These are phyloP conservation scores for Oopsacas minuta DNA, from an alignment of 37 sponge, comb jelly and placozoan genomes.

Conservation along the genomic window DNA sequence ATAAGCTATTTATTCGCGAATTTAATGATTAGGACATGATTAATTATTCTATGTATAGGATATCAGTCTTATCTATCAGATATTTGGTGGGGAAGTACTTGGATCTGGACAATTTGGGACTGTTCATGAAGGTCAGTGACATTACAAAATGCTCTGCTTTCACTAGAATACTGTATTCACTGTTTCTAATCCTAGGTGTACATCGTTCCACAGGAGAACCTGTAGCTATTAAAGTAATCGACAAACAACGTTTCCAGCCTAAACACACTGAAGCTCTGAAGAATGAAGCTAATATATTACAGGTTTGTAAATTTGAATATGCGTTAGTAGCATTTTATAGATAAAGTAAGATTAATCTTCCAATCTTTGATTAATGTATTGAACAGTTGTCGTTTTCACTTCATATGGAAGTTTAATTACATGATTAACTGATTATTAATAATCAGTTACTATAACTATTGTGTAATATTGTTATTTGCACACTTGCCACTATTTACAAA, in stretches of 20 bases:
- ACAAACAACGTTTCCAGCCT: constrained; percentile 74
- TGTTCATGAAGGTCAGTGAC: constrained; percentile 84
- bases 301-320: constrained; percentile 30
- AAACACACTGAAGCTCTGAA: constrained; percentile 79
- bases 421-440: too few relatives aligned
- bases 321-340: too few relatives aligned
- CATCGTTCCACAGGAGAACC: constrained; percentile 47
- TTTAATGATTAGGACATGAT: background rate
- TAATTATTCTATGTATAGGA: constrained; percentile 30
- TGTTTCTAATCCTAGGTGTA: constrained; percentile 39
- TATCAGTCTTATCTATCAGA: constrained; percentile 83
- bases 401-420: too few relatives aligned
- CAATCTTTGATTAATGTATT: too few relatives aligned
- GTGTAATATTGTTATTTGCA: too few relatives aligned
- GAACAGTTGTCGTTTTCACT: too few relatives aligned
- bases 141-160: background rate
- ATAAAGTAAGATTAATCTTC: too few relatives aligned
- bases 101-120: constrained; percentile 99
- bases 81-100: constrained; percentile 76
- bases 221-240: constrained; percentile 86
- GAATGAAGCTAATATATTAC: constrained; percentile 74
- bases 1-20: background rate
- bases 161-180: background rate
- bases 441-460: too few relatives aligned
- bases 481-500: too few relatives aligned